Percentiles rank a stretch among this genome's conserved stretches.
phyloP scores from a whole-genome alignment of 2,797 vertebrate genomes.

The Arctocebus calabarensis region DNA sequence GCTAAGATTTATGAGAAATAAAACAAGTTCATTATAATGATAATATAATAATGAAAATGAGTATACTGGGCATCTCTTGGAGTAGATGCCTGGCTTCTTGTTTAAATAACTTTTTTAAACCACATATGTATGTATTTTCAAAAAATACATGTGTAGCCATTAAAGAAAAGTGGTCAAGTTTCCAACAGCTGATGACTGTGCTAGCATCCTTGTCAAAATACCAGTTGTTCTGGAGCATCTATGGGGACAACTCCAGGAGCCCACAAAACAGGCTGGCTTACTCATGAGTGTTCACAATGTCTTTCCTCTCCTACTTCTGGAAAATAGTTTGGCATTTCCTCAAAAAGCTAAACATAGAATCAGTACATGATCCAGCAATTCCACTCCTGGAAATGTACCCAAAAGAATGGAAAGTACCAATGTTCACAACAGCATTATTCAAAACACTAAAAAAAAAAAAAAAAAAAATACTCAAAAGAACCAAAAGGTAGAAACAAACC shows the following conservation, averaged over 20 bases:
- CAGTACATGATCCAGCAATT: background rate
- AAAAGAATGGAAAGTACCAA: background rate
- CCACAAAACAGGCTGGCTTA: background rate
- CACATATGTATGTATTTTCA: background rate
- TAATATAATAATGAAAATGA: conserved; percentile 38
- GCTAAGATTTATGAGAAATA: background rate
- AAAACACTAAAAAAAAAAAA: background rate
- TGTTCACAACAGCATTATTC: background rate
- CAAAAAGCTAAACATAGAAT: background rate
- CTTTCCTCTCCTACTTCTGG: background rate
- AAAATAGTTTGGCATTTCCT: background rate
- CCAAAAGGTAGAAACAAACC: background rate
- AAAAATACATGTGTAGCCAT: background rate
- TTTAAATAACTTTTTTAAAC: background rate
- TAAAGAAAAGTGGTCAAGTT: background rate
- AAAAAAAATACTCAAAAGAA: background rate
- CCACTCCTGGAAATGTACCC: background rate
- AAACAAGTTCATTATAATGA: conserved; percentile 36
- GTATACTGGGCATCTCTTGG: background rate
- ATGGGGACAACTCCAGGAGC: background rate
- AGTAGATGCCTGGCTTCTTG: background rate
- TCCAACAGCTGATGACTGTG: background rate
- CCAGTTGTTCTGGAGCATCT: background rate
- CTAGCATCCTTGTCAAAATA: background rate
- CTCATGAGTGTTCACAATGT: background rate